A percentile compares a stretch with the other conserved stretches of the same genome.
Conservation (phyloP, 1,140 invertebrate genomes). For the Cyphomyrmex costatus region DNA sequence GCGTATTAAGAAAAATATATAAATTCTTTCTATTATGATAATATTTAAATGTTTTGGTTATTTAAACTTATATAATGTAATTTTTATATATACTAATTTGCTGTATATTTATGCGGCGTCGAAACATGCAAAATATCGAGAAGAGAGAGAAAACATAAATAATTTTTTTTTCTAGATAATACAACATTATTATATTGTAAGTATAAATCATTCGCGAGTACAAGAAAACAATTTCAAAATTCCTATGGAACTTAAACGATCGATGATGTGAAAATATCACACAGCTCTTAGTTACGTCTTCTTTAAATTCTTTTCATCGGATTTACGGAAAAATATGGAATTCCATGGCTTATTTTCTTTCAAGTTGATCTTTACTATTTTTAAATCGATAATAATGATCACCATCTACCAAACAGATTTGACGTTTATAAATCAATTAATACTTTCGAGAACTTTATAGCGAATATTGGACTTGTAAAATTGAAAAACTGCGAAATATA, state of each 20-base stretch:
- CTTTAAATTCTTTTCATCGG: constrained; percentile 50
- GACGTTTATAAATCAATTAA: background rate
- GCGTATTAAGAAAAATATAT: no score
- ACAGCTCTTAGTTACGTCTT: constrained; percentile 21
- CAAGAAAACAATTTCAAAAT: constrained; percentile 31
- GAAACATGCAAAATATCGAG: background rate
- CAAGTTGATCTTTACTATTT: background rate
- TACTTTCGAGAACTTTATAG: background rate
- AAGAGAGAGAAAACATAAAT: no score
- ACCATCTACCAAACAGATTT: background rate
- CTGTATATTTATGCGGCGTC: background rate
- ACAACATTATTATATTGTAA: background rate
- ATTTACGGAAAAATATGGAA: constrained; percentile 40
- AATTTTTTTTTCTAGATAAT: no score
- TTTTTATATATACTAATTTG: constrained; percentile 9
- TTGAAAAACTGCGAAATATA: background rate
- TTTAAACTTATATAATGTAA: background rate
- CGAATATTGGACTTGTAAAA: background rate
- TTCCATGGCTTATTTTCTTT: constrained; percentile 23
- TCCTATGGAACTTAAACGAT: constrained; percentile 38
- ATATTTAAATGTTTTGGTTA: background rate
- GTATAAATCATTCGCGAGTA: background rate
- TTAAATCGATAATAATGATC: constrained; percentile 17
- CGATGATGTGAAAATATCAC: constrained; percentile 49
- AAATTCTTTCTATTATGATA: background rate